Conservation (phyloP, 1,140 invertebrate species). For the Psix sp. region DNA sequence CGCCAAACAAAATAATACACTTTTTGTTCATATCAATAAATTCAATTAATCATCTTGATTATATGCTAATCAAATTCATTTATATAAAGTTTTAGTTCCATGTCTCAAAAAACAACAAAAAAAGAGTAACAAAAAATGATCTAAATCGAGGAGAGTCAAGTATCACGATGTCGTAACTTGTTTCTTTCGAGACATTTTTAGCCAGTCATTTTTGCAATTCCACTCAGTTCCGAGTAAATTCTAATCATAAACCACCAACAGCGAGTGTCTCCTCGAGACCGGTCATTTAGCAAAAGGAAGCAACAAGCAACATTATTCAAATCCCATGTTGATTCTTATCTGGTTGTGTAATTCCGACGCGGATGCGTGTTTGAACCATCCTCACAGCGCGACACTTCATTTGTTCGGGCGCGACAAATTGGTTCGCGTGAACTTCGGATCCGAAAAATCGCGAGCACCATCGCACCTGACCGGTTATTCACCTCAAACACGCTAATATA, state of each 20-base stretch:
- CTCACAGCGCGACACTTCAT: constrained; percentile 66
- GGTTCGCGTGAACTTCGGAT: not conserved
- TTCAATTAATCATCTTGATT: too few relatives aligned
- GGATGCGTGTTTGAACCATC: constrained; percentile 63
- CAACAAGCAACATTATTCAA: constrained; percentile 63
- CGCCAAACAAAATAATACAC: too few relatives aligned
- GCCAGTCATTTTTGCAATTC: constrained; percentile 7
- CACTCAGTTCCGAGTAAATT: constrained; percentile 9
- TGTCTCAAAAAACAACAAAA: too few relatives aligned
- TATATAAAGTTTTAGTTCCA: too few relatives aligned
- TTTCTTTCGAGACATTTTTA: constrained; percentile 7
- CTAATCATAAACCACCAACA: constrained; percentile 28
- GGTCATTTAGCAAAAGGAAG: constrained; percentile 42
- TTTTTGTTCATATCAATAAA: too few relatives aligned
- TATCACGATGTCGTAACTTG: not conserved
- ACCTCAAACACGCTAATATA: too few relatives aligned
- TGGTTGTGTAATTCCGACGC: constrained; percentile 65
- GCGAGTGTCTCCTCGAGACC: constrained; percentile 9
- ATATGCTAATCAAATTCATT: too few relatives aligned
- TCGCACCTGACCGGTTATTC: constrained; percentile 10
- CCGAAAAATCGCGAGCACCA: constrained; percentile 4
- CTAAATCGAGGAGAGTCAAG: not conserved
- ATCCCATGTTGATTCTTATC: constrained; percentile 67
- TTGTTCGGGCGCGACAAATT: constrained; percentile 48
- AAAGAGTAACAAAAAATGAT: too few relatives aligned